Base-by-base conservation (phyloP, 1,140 invertebrate species). In the Rhynchophorus ferrugineus region DNA sequence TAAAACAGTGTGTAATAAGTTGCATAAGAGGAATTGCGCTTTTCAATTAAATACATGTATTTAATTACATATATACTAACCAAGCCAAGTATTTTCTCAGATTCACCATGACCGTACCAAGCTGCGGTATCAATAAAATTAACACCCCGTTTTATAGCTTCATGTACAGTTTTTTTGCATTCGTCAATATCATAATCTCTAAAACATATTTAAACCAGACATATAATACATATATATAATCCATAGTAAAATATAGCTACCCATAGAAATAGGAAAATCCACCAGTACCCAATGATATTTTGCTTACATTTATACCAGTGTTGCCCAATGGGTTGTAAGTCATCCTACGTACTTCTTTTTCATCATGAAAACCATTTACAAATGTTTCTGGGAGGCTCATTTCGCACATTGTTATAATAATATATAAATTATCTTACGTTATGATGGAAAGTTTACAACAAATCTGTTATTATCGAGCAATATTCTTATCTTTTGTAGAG, bases 71-170 rank as follows among this genome's bases (percentile, higher is more conserved):
- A 14, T 33, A 11, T n/a, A 48, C 42, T 44, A 41, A 90, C 89
- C 75, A 89, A 83, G 56, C 92, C 94, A 7, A 95, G 70, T 19
- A 87, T 71, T 57, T 72, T 73, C 72, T 96, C 91, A 0, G 87
- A 84, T 34, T 72, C 76, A 3, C 91, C 89, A 73, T 90, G 88
- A 0, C 92, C 91, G 68, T 96, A 96, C 80, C 84, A 95, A 0
- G 90, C 89, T 1, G 83, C 85, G 0, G 90, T 94, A 66, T 96
- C 93, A 43, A 96, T 83, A 57, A 90, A 93, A 74, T 96, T 96
- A 14, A 96, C 78, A 1, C 93, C 93, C 22, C 71, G 73, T 64
- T 79, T 83, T 13, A 95, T 69, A 3, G 83, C 84, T 57, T 81
- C 71, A 35, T 77, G 73, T 29, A 95, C 75, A 0, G 85, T 80